These are phyloP conservation scores for Ochotona curzoniae DNA, from an alignment of 2,113 vertebrate species.

Conservation along the genomic window DNA sequence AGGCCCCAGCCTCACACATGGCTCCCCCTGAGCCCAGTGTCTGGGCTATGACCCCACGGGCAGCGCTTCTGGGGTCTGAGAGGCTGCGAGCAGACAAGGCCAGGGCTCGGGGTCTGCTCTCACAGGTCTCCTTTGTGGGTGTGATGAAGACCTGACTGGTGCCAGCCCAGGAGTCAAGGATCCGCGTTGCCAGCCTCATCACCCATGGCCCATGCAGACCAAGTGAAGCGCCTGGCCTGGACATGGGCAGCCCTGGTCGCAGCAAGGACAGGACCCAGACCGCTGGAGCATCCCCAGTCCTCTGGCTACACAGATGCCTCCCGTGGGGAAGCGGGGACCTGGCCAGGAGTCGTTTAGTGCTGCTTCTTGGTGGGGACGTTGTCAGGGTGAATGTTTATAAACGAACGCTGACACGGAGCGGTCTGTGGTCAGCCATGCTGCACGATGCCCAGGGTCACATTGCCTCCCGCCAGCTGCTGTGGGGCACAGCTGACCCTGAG, in stretches of 20 bases:
- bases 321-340: neutral
- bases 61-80: too few species aligned
- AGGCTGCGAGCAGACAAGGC: too few species aligned
- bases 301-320: neutral
- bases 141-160: conserved; percentile 52
- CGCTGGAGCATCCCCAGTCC: accelerated
- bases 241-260: accelerated
- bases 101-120: neutral
- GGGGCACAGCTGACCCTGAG: too few species aligned
- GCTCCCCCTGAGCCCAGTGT: neutral
- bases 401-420: neutral
- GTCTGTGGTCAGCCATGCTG: neutral
- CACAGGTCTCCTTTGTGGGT: conserved; percentile 47
- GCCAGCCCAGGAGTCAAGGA: too few species aligned
- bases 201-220: neutral
- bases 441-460: neutral
- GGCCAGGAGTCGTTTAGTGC: neutral
- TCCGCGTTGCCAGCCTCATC: too few species aligned
- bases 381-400: conserved; percentile 35
- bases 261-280: neutral
- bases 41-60: neutral
- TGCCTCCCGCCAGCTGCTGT: neutral
- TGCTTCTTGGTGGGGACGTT: conserved; percentile 20
- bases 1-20: too few species aligned
- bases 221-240: accelerated